phyloP scores from a whole-genome alignment of 2,797 vertebrate genomes.

The Tamandua tetradactyla region DNA sequence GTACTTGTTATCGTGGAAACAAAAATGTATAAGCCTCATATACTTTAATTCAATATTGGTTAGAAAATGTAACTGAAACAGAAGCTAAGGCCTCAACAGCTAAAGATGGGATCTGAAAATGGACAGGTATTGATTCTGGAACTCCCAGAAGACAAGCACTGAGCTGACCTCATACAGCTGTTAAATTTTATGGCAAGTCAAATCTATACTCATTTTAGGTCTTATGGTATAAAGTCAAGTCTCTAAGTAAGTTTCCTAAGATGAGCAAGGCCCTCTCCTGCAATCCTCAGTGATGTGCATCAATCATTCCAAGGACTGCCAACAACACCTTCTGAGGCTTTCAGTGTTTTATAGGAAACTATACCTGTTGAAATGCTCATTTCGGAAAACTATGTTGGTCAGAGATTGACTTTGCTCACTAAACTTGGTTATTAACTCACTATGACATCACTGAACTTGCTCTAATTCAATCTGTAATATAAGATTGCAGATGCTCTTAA shows the following conservation, averaged over 20 bases:
- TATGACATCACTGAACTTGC: background rate
- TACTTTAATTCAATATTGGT: background rate
- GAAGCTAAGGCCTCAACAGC: background rate
- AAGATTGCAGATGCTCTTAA: background rate
- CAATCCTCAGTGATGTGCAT: background rate
- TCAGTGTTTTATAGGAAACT: background rate
- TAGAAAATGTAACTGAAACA: background rate
- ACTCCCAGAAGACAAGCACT: background rate
- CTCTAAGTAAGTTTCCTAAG: background rate
- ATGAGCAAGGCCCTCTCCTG: background rate
- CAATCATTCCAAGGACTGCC: background rate
- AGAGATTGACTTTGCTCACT: background rate
- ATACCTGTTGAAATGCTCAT: background rate
- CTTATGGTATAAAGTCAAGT: background rate
- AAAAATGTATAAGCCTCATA: background rate
- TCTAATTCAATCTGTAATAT: background rate
- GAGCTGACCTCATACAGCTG: background rate
- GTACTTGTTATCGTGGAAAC: background rate
- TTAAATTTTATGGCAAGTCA: background rate
- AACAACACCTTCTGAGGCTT: background rate
- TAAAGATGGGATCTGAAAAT: background rate
- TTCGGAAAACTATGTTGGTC: background rate
- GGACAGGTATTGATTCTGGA: background rate
- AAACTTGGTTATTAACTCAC: conserved; percentile 7
- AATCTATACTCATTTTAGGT: background rate